Evolutionary conservation across 2,113 vertebrate species (phyloP), one percentile per base, ranked within the genome.

Genomic region (Macrotus californicus): DNA sequence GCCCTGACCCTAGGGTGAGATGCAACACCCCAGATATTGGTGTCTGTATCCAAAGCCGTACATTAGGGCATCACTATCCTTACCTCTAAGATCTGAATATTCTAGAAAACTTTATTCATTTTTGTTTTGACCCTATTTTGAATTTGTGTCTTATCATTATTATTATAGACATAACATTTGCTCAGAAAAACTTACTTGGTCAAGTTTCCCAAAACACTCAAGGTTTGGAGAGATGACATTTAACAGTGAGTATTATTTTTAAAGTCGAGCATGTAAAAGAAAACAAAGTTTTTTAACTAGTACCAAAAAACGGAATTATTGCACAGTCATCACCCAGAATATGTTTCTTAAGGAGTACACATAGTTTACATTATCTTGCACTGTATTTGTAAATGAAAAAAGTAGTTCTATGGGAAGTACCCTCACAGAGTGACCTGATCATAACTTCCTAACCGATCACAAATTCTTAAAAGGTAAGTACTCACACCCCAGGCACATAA

Each of bases 181-280:
- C 70, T 94, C 8, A 36, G 14, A n/a, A 84, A 81, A 70, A 83
- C 4, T n/a, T 39, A 29, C 10, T 70, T 89, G 39, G 21, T 48
- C 76, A 76, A 72, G 89, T 94, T 90, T 50, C 48, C 43, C 21
- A 22, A 64, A 80, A 79, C 14, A 1, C 12, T 75, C 8, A 15
- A 15, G 34, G 10, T 84, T 95, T 94, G 46, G 11, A 93, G 39
- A 94, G 56, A 54, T 94, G 31, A 22, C 52, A n/a, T 69, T 87
- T 69, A 76, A 73, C 1, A 82, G 9, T 64, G 75, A 79, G 39
- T 85, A 93, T 92, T 85, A 88, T 73, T 92, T 92, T 89, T 75
- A 66, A 83, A 95, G 39, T 87, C 6, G 59, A 91, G 5, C 21
- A 48, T 52, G 7, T 54, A 29, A 81, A 94, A 93, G 34, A 64